phyloP scores from a whole-genome alignment of 2,797 vertebrate species.

The Parauchenoglanis ngamensis region DNA sequence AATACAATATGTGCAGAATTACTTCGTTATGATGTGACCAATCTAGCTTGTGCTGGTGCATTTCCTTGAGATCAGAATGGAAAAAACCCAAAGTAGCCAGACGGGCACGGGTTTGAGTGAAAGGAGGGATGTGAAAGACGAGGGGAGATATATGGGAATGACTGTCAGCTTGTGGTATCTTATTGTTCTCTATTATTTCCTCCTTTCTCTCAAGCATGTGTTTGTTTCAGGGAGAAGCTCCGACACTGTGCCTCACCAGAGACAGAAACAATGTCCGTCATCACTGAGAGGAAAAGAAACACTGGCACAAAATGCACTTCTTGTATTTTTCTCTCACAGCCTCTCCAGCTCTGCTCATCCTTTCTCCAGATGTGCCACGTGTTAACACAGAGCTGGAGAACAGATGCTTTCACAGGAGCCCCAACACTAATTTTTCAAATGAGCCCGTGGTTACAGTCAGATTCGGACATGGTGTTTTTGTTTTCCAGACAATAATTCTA shows the following conservation, averaged over 20 bases:
- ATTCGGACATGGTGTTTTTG: conserved; percentile 23
- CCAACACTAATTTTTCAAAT: conserved; percentile 41
- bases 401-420: conserved; percentile 70
- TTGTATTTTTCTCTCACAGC: conserved; percentile 43
- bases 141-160: conserved; percentile 41
- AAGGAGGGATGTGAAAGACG: conserved; percentile 21
- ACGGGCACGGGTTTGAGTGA: conserved; percentile 21
- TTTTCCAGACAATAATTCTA: neutral
- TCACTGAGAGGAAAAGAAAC: conserved; percentile 59
- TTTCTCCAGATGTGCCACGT: conserved; percentile 84
- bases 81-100: conserved; percentile 13
- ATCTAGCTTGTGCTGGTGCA: neutral
- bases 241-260: conserved; percentile 38
- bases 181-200: conserved; percentile 54
- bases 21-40: neutral
- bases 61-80: neutral
- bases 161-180: conserved; percentile 43
- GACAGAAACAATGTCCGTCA: conserved; percentile 44
- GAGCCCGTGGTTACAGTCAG: conserved; percentile 40
- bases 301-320: conserved; percentile 63
- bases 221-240: conserved; percentile 40
- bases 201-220: conserved; percentile 32
- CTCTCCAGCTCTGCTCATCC: conserved; percentile 62
- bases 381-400: conserved; percentile 67
- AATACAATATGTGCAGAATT: conserved; percentile 1